phyloP scores from a whole-genome alignment of 2,888 invertebrate genomes.

The Tuberolachnus salignus region DNA sequence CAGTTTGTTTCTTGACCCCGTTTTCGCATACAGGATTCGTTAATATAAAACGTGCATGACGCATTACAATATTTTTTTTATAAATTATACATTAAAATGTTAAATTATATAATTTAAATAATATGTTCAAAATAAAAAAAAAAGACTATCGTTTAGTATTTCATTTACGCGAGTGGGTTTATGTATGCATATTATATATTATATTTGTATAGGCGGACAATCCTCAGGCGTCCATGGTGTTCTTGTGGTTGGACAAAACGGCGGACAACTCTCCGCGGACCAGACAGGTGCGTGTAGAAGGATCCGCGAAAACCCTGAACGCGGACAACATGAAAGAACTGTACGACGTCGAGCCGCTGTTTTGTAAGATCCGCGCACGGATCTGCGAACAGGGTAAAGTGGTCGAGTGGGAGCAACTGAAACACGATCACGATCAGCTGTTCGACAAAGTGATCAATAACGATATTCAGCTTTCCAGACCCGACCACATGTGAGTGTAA shows the following conservation, averaged over 20 bases:
- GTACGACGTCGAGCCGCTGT: conserved; percentile 64
- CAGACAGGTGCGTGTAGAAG: conserved; percentile 64
- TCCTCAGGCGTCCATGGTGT: conserved; percentile 64
- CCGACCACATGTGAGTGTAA: conserved; percentile 64
- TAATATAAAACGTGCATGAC: too few species aligned
- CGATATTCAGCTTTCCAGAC: conserved; percentile 63
- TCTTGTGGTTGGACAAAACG: conserved; percentile 62
- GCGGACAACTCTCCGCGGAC: conserved; percentile 3
- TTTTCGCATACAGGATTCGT: too few species aligned
- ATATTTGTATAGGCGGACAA: conserved; percentile 63
- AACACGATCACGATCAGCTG: conserved; percentile 63
- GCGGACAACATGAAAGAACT: conserved; percentile 61
- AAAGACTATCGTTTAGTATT: too few species aligned
- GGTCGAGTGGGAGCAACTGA: conserved; percentile 64
- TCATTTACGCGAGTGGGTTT: too few species aligned
- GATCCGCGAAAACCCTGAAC: conserved; percentile 62
- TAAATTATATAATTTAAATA: too few species aligned
- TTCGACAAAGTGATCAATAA: conserved; percentile 61
- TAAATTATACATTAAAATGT: too few species aligned
- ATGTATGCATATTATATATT: too few species aligned
- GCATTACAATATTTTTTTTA: too few species aligned
- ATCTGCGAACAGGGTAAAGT: conserved; percentile 64
- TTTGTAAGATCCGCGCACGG: conserved; percentile 64
- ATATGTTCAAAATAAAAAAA: too few species aligned
- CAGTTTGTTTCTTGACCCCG: too few species aligned